Base-by-base conservation (phyloP, 2,888 invertebrate species). In the Eugnorisma glareosa region DNA sequence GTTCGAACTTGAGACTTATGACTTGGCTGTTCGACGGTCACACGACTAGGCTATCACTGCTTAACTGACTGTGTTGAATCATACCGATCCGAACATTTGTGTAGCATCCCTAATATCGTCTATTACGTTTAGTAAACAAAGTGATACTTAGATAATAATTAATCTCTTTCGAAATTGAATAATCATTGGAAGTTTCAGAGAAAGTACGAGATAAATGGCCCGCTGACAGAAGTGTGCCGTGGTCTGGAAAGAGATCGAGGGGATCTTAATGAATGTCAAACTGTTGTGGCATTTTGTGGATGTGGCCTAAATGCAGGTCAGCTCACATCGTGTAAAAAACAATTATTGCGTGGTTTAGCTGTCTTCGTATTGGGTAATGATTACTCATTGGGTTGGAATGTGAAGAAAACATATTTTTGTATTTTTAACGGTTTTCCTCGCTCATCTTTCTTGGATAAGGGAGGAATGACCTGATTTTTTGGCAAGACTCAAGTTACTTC, bases 91-190 rank as follows among this genome's bases (percentile, higher is more conserved):
- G 15, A 57, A 28, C 28, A 57, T 57, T 28, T 28, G 2, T 15
- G 57, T 13, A 37, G 24, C 63, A 57, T 8, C 37, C 63, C 37
- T 51, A 61, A 66, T 71, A 79, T 63, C 48, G 21, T 67, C 63
- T 79, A 83, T 84, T 82, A 82, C 82, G 79, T 78, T 80, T 75
- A 75, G 84, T 83, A 82, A 86, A 85, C 79, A 82, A 79, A 81
- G 66, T 45, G 35, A 81, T 72, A 77, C 87, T 93, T 91, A 94
- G 92, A 91, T 94, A 94, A 88, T 84, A 89, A 88, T 92, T 93
- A 93, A 93, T 93, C 90, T 90, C 85, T 87, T 81, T 87, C 88
- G 88, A 92, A 94, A 93, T 94, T 94, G 92, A 93, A 93, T 94
- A 94, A 95, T 93, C 91, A 84, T 89, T 92, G 89, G 89, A 54